Base-by-base conservation (phyloP, 37 sponge, comb jelly and placozoan genomes). In the Bolinopsis microptera region DNA sequence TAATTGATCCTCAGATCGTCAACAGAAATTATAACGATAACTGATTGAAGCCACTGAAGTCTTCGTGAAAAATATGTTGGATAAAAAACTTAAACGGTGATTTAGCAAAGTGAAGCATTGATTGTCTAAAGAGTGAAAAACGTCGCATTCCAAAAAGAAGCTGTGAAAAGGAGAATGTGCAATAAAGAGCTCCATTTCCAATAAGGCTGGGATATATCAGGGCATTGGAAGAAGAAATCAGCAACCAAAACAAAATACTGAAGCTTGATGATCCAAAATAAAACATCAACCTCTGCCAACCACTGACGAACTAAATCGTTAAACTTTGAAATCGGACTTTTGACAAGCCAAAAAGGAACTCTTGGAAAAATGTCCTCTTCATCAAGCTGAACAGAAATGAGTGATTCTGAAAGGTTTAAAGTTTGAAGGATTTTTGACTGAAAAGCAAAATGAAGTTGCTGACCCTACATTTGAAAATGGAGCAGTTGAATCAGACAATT, bases 121-220 rank as follows among this genome's bases (percentile, higher is more conserved):
- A 2, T 5, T 86, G 21, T 24, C 23, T 39, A 38, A 16, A 41
- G 8, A 28, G 23, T 23, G 13, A 23, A 86, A 86, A 48, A 40
- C 22, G 0, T 86, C 1, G 23, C 24, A 27, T 23, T 25, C 38
- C 22, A 86, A 40, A 41, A 41, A 0, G 48, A 86, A 41, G 1
- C 90, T 30, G 34, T 35, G 61, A 86, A 33, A 39, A 86, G n/a
- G 2, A 86, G 1, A 41, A 23, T 2, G 35, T 24, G 0, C 30
- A 86, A 25, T 86, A 3, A 38, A 23, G 22, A 33, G 8, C 24
- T 40, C 61, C 41, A 38, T 86, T 22, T 86, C 90, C n/a, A 9
- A 86, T 5, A 86, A 86, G 39, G 35, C 38, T 41, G 38, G 9
- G 90, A 86, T 26, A 86, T 86, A 24, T 39, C 90, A 5, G n/a